phyloP scores from a whole-genome alignment of 1,140 invertebrate species.

The Gryon sp. region DNA sequence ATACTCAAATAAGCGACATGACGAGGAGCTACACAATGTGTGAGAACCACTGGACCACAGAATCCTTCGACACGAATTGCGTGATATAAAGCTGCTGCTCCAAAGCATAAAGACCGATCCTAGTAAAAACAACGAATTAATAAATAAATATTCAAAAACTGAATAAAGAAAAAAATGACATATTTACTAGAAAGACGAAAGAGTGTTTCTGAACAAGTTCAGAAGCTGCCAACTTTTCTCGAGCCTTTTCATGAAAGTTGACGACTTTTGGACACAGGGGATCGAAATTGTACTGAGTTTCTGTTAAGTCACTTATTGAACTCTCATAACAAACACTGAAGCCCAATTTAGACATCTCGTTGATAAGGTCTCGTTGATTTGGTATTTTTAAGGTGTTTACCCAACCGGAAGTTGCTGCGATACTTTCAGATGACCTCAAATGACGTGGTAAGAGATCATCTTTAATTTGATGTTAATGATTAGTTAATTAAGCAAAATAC shows the following conservation, averaged over 20 bases:
- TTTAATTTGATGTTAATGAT: conserved; percentile 25
- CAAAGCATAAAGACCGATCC: conserved; percentile 88
- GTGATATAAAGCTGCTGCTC: conserved; percentile 85
- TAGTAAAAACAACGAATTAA: no score
- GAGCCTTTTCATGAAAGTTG: conserved; percentile 82
- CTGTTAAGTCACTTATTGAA: conserved; percentile 51
- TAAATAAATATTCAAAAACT: no score
- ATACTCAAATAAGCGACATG: conserved; percentile 87
- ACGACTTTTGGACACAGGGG: conserved; percentile 86
- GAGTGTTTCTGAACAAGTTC: conserved; percentile 81
- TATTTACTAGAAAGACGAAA: conserved; percentile 82
- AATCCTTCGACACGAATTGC: conserved; percentile 83
- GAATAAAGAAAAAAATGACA: background rate
- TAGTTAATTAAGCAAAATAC: background rate
- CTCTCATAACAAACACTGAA: conserved; percentile 54
- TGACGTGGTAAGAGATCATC: conserved; percentile 85
- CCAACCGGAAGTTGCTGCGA: conserved; percentile 84
- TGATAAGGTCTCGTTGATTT: conserved; percentile 66
- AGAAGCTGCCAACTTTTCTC: conserved; percentile 81
- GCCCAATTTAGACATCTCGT: conserved; percentile 70
- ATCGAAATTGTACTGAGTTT: conserved; percentile 78
- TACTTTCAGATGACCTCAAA: conserved; percentile 82
- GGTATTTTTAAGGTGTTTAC: conserved; percentile 84
- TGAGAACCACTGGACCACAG: conserved; percentile 86
- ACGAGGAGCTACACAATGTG: conserved; percentile 86